A percentile compares a stretch with the other conserved stretches of the same genome.
Conservation (phyloP, 2,888 invertebrate genomes). For the Himalopsyche tibetana region DNA sequence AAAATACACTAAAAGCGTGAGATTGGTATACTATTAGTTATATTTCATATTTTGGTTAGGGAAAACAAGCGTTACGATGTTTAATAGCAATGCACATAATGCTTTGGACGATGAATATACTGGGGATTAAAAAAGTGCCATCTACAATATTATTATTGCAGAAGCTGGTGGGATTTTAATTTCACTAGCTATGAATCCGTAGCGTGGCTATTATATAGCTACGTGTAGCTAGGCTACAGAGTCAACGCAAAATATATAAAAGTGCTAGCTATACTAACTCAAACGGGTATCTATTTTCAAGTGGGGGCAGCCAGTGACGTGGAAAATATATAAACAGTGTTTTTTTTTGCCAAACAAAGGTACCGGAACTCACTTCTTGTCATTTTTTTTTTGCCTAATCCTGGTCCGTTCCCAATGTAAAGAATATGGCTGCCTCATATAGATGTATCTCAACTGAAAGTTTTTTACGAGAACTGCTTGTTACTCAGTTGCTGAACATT, state of each 20-base stretch:
- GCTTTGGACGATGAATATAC: slow-evolving; percentile 27
- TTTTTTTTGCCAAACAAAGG: no score
- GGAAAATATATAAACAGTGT: not conserved
- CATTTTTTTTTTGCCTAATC: no score
- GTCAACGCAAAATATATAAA: slow-evolving; percentile 5
- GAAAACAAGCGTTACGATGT: slow-evolving; percentile 33
- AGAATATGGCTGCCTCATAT: no score
- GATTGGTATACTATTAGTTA: no score
- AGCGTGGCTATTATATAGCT: no score
- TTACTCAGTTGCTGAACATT: no score
- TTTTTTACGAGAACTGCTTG: no score
- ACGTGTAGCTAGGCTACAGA: not conserved
- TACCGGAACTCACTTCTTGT: no score
- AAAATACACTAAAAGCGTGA: no score
- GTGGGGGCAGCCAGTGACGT: slow-evolving; percentile 15
- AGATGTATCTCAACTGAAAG: no score
- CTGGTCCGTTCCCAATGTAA: no score
- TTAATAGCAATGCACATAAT: slow-evolving; percentile 27
- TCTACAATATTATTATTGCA: slow-evolving; percentile 52
- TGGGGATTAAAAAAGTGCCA: slow-evolving; percentile 51
- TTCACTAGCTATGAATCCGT: not conserved
- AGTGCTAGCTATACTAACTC: slow-evolving; percentile 7
- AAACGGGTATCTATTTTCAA: slow-evolving; percentile 29
- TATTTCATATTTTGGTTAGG: no score
- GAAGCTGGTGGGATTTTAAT: slow-evolving; percentile 42